Percentiles rank a stretch among this genome's conserved stretches.
Evolutionary conservation across 2,113 vertebrate genomes (phyloP).

Genomic region (Lophotis ruficrista): DNA sequence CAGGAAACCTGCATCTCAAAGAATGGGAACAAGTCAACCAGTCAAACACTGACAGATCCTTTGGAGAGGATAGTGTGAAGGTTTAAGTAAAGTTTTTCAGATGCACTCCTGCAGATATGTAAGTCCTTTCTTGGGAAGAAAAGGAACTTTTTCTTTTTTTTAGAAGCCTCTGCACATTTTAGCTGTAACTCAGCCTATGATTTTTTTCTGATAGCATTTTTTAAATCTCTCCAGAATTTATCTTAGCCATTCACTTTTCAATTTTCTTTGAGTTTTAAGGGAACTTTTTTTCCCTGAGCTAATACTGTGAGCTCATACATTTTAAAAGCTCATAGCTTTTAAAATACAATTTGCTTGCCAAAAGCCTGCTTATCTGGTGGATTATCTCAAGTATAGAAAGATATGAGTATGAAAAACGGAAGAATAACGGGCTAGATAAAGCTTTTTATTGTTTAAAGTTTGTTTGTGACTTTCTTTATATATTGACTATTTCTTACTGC

Average conservation of each 20-base stretch:
- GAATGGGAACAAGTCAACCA: not conserved
- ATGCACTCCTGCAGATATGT: not conserved
- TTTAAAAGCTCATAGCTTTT: not conserved
- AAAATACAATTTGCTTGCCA: not conserved
- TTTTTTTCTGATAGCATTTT: not conserved
- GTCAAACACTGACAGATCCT: not conserved
- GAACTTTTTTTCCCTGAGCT: not conserved
- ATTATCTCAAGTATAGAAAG: not conserved
- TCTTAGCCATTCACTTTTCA: conserved; percentile 1
- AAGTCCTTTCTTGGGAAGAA: not conserved
- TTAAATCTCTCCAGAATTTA: not conserved
- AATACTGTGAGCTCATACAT: not conserved
- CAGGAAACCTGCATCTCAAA: not conserved
- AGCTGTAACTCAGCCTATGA: not conserved
- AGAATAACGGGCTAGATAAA: not conserved
- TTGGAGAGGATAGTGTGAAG: not conserved
- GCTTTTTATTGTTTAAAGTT: not conserved
- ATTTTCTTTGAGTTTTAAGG: not conserved
- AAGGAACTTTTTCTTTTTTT: not conserved
- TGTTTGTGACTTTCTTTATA: not conserved
- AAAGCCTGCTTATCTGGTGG: not conserved
- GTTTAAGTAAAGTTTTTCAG: not conserved
- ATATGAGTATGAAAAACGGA: not conserved
- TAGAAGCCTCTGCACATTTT: not conserved
- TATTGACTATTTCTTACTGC: not conserved